phyloP scores from a whole-genome alignment of 2,113 vertebrate genomes.

The Alouatta palliata region DNA sequence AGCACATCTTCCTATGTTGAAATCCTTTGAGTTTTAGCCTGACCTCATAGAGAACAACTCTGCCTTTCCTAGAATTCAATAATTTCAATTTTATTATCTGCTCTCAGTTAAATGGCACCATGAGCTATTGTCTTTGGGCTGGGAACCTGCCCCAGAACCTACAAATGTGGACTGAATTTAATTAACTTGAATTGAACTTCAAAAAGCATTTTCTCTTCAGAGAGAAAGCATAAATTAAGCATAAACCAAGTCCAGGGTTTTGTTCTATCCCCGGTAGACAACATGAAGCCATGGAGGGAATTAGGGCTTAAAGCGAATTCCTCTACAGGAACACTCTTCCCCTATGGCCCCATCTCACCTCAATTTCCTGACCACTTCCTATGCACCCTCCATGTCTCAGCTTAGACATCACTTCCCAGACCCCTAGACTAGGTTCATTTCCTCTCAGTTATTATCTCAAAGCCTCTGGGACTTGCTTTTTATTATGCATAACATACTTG shows the following conservation, averaged over 20 bases:
- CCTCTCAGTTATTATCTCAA: neutral
- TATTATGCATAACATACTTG: neutral
- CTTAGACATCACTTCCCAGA: neutral
- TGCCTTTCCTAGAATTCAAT: neutral
- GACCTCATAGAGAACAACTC: neutral
- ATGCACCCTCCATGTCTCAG: neutral
- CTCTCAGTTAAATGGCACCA: neutral
- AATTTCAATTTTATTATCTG: neutral
- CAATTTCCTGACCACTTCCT: neutral
- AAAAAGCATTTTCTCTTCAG: neutral
- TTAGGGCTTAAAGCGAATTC: neutral
- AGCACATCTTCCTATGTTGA: neutral
- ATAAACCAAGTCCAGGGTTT: neutral
- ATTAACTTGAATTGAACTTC: slow-evolving; percentile 26
- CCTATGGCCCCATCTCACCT: neutral
- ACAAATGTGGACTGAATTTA: neutral
- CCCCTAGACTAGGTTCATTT: neutral
- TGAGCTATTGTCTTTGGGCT: neutral
- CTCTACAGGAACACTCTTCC: neutral
- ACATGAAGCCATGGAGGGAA: neutral
- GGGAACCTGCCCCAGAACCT: neutral
- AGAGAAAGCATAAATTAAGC: neutral
- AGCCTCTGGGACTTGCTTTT: neutral
- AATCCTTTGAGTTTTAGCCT: neutral
- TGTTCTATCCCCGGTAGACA: neutral